Evolutionary conservation across 2,888 invertebrate species (phyloP).

Genomic region (Anaspis maculata): DNA sequence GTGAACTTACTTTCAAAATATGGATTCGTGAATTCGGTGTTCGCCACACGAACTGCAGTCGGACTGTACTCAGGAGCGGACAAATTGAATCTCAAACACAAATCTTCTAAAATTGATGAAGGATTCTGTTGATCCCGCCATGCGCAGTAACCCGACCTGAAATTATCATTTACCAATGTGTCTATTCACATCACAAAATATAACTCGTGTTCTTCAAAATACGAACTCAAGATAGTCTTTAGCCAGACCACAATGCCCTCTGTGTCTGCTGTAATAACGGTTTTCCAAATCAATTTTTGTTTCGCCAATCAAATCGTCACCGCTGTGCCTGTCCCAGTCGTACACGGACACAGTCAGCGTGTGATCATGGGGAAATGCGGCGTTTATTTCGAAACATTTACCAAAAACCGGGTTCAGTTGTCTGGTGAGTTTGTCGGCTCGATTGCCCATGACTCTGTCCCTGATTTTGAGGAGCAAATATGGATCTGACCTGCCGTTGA

Average conservation of each 20-base stretch:
- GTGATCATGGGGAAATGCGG: conserved; percentile 67
- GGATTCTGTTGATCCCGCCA: conserved; percentile 76
- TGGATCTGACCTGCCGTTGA: conserved; percentile 66
- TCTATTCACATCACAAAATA: too few relatives aligned
- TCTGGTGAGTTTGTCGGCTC: conserved; percentile 60
- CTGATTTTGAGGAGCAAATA: conserved; percentile 66
- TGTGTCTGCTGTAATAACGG: conserved; percentile 69
- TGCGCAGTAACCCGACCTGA: conserved; percentile 55
- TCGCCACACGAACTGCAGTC: conserved; percentile 48
- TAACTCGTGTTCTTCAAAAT: too few relatives aligned
- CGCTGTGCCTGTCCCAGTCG: conserved; percentile 60
- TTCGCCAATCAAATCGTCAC: conserved; percentile 76
- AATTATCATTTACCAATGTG: too few relatives aligned
- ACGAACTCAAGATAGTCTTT: too few relatives aligned
- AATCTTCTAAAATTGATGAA: conserved; percentile 57
- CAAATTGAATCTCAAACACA: conserved; percentile 62
- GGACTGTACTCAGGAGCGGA: conserved; percentile 47
- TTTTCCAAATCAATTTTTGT: conserved; percentile 83
- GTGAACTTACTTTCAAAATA: conserved; percentile 17
- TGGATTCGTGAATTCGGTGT: conserved; percentile 29
- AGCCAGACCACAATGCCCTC: conserved; percentile 71
- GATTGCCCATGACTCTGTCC: conserved; percentile 55
- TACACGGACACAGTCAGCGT: conserved; percentile 63
- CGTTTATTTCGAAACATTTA: conserved; percentile 64
- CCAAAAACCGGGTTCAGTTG: conserved; percentile 80